Evolutionary conservation across 2,888 invertebrate genomes (phyloP), one percentile per base, ranked within the genome.

Genomic region (Hoplodrina ambigua): DNA sequence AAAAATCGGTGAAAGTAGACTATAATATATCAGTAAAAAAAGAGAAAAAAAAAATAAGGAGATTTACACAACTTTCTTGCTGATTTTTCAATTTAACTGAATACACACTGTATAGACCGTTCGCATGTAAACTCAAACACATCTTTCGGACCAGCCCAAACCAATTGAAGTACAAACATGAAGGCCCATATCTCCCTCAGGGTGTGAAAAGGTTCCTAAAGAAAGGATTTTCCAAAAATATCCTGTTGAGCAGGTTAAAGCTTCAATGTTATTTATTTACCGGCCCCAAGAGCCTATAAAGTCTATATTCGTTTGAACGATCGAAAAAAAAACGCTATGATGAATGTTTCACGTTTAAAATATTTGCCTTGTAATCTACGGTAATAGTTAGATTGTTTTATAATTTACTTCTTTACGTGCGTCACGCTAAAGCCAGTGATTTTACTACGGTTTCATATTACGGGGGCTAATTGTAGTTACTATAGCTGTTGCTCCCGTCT

Each of bases 321-420:
- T 59, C 41, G 19, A 44, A 20, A 63, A 46, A 37, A 54, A 25
- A 68, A 59, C 30, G 49, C 20, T 46, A 46, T 64, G 19, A 69
- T 74, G 56, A 49, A 64, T 57, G 55, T 50, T 75, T 54, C 55
- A 59, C 56, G 49, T 68, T 66, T 61, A 44, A n/a, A 46, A 8
- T 73, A 53, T 60, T 60, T 57, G 41, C 59, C n/a, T 64, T 46
- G 62, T 80, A 69, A 80, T 63, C 56, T 15, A 53, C 56, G 44
- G 53, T 79, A 60, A 77, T 75, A 57, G 33, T 60, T 19, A 10
- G 53, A 53, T 62, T 80, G 58, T 69, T 58, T 53, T 55, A 33
- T 80, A 62, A 63, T 69, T 65, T 76, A 59, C 52, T 49, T 62
- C 37, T 19, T 75, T 19, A 76, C 77, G 77, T 80, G 77, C 65